phyloP scores from a whole-genome alignment of 2,113 vertebrate species.

The Platanista minor region DNA sequence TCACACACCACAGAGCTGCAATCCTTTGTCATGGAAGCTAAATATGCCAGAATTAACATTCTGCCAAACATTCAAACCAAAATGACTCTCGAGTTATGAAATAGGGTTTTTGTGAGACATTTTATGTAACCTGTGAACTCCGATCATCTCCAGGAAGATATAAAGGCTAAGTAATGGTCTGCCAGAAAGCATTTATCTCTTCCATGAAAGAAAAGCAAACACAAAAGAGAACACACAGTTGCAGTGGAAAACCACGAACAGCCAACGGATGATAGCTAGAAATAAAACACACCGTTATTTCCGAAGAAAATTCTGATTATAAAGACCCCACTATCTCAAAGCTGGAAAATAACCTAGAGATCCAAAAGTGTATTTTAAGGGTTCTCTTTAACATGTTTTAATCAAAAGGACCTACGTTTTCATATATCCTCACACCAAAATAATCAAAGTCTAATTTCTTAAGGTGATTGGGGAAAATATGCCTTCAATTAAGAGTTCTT shows the following conservation, averaged over 20 bases:
- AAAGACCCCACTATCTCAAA: not conserved
- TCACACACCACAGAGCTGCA: conserved; percentile 26
- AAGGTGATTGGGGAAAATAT: not conserved
- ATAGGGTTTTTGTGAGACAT: conserved; percentile 56
- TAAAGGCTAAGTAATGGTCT: conserved; percentile 64
- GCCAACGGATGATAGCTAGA: conserved; percentile 6
- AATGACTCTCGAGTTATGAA: conserved; percentile 51
- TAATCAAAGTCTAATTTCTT: not conserved
- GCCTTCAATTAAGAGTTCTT: not conserved
- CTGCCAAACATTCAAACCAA: conserved; percentile 54
- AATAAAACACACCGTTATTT: not conserved
- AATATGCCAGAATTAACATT: conserved; percentile 67
- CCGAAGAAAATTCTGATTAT: not conserved
- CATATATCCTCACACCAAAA: not conserved
- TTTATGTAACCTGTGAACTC: conserved; percentile 64
- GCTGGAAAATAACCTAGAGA: not conserved
- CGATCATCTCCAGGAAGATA: conserved; percentile 58
- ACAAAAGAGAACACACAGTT: not conserved
- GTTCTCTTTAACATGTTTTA: not conserved
- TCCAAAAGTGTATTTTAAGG: not conserved
- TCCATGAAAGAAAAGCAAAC: conserved; percentile 33
- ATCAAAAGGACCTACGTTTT: not conserved
- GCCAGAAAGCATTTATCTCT: conserved; percentile 58
- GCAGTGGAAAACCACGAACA: not conserved
- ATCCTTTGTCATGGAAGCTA: conserved; percentile 43